Evolutionary conservation across 2,888 invertebrate genomes (phyloP), one percentile per base, ranked within the genome.

Genomic region (Drosophila stalkeri): DNA sequence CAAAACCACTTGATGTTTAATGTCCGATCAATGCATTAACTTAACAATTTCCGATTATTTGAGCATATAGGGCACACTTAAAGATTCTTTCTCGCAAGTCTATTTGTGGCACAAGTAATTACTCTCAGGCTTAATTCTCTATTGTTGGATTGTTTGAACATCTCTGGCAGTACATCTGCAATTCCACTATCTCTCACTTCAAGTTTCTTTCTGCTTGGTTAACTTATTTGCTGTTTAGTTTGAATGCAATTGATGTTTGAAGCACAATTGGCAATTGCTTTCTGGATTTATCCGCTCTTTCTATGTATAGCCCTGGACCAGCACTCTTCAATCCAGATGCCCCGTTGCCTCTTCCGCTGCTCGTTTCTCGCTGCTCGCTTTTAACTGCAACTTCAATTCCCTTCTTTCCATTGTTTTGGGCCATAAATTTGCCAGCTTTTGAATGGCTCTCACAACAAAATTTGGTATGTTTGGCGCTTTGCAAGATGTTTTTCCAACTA

Each of bases 401-500:
- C 46, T 44, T 44, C 44, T 20, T 14, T 12, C 14, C n/a, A 23
- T 59, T 77, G 65, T 43, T 59, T 49, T 54, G 18, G 31, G 63
- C 68, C 57, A 79, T 79, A 74, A 66, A 74, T 78, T 66, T 60
- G 23, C 31, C 71, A 68, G 41, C 27, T 37, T 70, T 71, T 51
- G 35, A 49, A 20, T 37, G 49, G 2, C 49, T 23, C 37, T 31
- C n/a, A 2, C 20, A 51, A 16, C 9, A 35, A 31, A 41, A 31
- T 9, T 47, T 18, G 16, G 60, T 37, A 14, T 68, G n/a, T 46
- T 57, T 69, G 39, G 60, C 72, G 65, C 52, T 76, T 52, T 44
- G 52, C 80, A 71, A 76, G 62, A 61, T 80, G 64, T 54, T 54
- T n/a, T 54, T 20, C 14, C 20, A 16, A 9, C 5, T 16, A 16